These are phyloP conservation scores for Sebastes taczanowskii DNA, from an alignment of 2,797 vertebrate species.

Conservation along the genomic window DNA sequence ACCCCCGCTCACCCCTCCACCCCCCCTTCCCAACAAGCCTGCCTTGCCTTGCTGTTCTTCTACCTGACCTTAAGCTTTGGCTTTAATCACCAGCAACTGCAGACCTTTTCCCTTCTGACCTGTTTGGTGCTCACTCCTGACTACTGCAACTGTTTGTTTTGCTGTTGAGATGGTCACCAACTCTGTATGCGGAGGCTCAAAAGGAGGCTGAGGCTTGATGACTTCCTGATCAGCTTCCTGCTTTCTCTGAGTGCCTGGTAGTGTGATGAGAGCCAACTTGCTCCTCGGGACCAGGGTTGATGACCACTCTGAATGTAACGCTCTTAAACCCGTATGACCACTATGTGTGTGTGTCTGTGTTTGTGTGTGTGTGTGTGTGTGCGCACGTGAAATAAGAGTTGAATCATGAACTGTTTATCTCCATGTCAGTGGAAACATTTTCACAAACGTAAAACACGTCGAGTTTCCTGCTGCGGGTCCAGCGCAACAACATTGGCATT, in stretches of 20 bases:
- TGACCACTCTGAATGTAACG: slow-evolving; percentile 23
- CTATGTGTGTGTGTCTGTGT: background rate
- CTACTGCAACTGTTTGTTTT: slow-evolving; percentile 34
- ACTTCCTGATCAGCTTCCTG: background rate
- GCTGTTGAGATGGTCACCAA: slow-evolving; percentile 24
- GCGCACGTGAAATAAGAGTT: background rate
- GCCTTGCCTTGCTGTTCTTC: slow-evolving; percentile 71
- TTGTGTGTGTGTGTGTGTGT: too few species aligned
- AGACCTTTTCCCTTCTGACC: slow-evolving; percentile 66
- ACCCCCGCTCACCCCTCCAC: background rate
- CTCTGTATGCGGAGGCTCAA: slow-evolving; percentile 3
- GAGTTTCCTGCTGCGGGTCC: background rate
- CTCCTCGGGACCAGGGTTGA: slow-evolving; percentile 14
- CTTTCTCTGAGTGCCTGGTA: background rate
- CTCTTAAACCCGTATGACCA: background rate
- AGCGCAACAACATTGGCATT: background rate
- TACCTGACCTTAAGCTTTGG: slow-evolving; percentile 61
- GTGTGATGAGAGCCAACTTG: background rate
- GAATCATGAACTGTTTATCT: slow-evolving; percentile 1
- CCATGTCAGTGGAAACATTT: slow-evolving; percentile 9
- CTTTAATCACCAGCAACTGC: slow-evolving; percentile 57
- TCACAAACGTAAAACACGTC: background rate
- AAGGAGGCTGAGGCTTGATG: background rate
- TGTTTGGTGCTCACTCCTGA: slow-evolving; percentile 56
- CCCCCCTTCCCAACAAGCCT: slow-evolving; percentile 48